A percentile compares a stretch with the other conserved stretches of the same genome.
Conservation (phyloP, 2,797 vertebrate genomes). For the Echiichthys vipera region DNA sequence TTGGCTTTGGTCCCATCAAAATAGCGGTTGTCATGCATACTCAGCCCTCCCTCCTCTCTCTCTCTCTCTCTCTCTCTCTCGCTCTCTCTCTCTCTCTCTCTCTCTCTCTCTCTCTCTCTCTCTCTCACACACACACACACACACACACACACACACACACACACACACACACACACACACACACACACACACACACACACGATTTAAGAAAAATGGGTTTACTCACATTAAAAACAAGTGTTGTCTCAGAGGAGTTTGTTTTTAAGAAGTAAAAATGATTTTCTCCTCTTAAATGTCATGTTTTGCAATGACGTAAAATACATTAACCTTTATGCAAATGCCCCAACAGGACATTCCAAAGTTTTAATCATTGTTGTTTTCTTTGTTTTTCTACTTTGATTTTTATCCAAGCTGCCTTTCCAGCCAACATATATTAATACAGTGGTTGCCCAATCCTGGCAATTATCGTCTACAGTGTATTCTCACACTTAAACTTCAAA, state of each 20-base stretch:
- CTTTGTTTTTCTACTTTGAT: slow-evolving; percentile 6
- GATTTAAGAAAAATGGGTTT: neutral
- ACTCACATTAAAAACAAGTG: neutral
- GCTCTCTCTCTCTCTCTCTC: neutral
- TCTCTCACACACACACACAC: neutral
- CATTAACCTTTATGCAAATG: neutral
- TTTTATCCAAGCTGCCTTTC: slow-evolving; percentile 23
- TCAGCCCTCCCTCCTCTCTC: slow-evolving; percentile 47
- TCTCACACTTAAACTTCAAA: slow-evolving; percentile 79
- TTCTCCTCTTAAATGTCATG: slow-evolving; percentile 8
- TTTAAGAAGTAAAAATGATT: neutral
- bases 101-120: neutral
- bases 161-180: neutral
- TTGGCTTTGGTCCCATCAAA: slow-evolving; percentile 78
- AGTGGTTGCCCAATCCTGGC: slow-evolving; percentile 46
- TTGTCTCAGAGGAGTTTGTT: slow-evolving; percentile 1
- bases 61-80: neutral
- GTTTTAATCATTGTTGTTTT: slow-evolving; percentile 7
- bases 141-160: neutral
- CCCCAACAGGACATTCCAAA: slow-evolving; percentile 23
- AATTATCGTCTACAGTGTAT: slow-evolving; percentile 51
- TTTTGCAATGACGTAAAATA: slow-evolving; percentile 15
- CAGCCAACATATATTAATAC: slow-evolving; percentile 39
- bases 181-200: neutral
- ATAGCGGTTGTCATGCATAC: slow-evolving; percentile 77